Evolutionary conservation across 2,888 invertebrate genomes (phyloP).

Genomic region (Eupithecia dodoneata): DNA sequence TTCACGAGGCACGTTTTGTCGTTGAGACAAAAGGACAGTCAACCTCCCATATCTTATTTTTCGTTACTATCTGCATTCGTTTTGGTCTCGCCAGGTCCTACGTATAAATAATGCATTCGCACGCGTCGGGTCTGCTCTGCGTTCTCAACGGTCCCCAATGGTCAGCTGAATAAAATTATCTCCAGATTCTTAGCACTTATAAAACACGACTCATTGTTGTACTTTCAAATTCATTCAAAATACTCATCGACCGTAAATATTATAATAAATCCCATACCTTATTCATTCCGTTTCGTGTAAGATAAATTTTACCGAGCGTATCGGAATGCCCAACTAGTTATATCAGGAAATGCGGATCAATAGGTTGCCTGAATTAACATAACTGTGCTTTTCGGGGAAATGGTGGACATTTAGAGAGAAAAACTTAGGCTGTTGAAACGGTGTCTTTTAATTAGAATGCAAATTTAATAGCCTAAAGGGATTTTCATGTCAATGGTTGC

Average conservation of each 20-base stretch:
- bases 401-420: conserved; percentile 51
- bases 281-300: conserved; percentile 42
- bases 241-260: conserved; percentile 45
- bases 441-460: conserved; percentile 81
- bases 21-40: conserved; percentile 71
- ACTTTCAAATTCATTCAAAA: conserved; percentile 36
- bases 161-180: conserved; percentile 73
- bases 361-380: conserved; percentile 32
- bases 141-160: conserved; percentile 51
- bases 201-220: conserved; percentile 53
- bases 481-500: conserved; percentile 82
- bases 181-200: conserved; percentile 62
- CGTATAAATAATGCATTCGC: conserved; percentile 82
- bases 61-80: conserved; percentile 80
- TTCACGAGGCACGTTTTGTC: conserved; percentile 77
- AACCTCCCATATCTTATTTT: conserved; percentile 72
- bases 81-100: conserved; percentile 76
- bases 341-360: conserved; percentile 33
- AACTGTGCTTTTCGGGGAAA: conserved; percentile 34
- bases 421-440: conserved; percentile 61
- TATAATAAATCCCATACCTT: conserved; percentile 46
- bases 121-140: conserved; percentile 66
- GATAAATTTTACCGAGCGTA: conserved; percentile 40
- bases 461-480: conserved; percentile 80
- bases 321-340: conserved; percentile 29